A percentile compares a stretch with the other conserved stretches of the same genome.
phyloP scores from a whole-genome alignment of 2,113 vertebrate species.

The Alces alces region DNA sequence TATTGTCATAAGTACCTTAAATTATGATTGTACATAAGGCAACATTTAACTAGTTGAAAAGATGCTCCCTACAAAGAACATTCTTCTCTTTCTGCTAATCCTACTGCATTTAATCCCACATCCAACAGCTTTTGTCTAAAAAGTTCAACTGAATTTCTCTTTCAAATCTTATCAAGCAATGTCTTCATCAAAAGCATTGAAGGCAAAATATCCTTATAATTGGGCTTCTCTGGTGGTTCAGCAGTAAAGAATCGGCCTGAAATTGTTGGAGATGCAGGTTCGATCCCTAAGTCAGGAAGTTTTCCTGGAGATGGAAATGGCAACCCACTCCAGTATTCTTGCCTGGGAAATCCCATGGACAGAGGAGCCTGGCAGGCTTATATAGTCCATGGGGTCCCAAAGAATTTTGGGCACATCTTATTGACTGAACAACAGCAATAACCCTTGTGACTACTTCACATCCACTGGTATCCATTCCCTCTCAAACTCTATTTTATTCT shows the following conservation, averaged over 20 bases:
- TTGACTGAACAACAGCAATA: neutral
- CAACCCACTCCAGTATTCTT: neutral
- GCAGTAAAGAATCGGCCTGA: neutral
- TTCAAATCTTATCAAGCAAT: neutral
- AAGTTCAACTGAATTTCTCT: neutral
- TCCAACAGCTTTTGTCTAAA: neutral
- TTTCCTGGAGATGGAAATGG: neutral
- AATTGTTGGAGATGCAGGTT: neutral
- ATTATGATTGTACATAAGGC: neutral
- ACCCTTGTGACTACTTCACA: neutral
- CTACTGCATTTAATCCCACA: accelerated
- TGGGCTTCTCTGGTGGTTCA: neutral
- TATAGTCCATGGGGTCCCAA: neutral
- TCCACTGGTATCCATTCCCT: too few species aligned
- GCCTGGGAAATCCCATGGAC: neutral
- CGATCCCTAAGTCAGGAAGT: neutral
- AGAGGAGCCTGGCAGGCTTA: neutral
- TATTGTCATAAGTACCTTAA: neutral
- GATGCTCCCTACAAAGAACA: neutral
- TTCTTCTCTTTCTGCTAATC: neutral
- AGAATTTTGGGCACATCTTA: neutral
- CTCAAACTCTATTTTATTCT: neutral
- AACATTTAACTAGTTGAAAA: neutral
- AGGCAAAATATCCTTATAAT: neutral
- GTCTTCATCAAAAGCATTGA: neutral